Base-by-base conservation (phyloP, 2,888 invertebrate species). In the Drosophila prolongata region DNA sequence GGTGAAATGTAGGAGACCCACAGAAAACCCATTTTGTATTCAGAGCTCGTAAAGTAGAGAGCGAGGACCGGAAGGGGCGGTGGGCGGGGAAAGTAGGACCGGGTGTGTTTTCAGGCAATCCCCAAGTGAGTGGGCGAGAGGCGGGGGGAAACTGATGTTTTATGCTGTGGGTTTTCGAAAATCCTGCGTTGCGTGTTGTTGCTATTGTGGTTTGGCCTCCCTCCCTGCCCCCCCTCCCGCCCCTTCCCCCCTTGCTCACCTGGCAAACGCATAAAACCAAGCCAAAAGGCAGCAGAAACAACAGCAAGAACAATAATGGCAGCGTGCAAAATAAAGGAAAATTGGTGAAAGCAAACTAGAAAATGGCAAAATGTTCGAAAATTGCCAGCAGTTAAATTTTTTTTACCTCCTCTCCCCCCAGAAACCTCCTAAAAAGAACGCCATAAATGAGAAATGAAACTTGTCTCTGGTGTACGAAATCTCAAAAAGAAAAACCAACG, bases 381-480 rank as follows among this genome's bases (percentile, higher is more conserved):
- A 74, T 71, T 85, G 82, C 87, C 87, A 77, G 87, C 80, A 75
- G 89, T 82, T 77, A 82, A 86, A 88, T 71, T 87, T 75, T 24
- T 24, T 24, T 24, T 24, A 24, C 52, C 35, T 10, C 30, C n/a
- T 10, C 9, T 10, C 9, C 11, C 10, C n/a, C n/a, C 10, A 3
- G 2, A 16, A 42, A 42, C 27, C 11, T 19, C 8, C 30, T n/a
- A 54, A 60, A 62, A 40, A 64, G 27, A 44, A 38, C 30, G 66
- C 80, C 84, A 89, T 87, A 89, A 83, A 89, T 87, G 89, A 83
- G 84, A 83, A 87, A 87, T 83, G 84, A 87, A 78, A 82, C 82
- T 82, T 82, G 86, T 82, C 88, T 82, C 59, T 77, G 75, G 59
- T 64, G 34, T 54, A 34, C 50, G 65, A 64, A 71, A 47, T 27